A percentile compares a stretch with the other conserved stretches of the same genome.
Conservation (phyloP, 1,140 invertebrate species). For the Branchinecta lynchi region DNA sequence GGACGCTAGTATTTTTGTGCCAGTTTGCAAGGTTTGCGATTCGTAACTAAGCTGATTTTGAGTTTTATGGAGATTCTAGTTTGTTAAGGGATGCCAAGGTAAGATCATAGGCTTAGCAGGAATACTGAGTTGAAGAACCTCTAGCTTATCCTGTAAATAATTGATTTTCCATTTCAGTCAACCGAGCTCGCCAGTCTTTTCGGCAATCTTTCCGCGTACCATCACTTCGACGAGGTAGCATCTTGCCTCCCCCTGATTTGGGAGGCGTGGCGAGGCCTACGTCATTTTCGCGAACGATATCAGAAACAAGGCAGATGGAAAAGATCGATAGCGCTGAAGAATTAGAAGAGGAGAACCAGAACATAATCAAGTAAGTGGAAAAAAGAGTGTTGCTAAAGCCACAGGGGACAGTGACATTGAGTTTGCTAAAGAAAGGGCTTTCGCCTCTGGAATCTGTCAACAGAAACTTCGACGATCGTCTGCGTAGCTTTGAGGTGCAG, state of each 20-base stretch:
- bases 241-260: constrained; percentile 29
- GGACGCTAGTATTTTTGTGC: too few relatives aligned
- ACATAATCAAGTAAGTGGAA: constrained; percentile 1
- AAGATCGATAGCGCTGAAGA: constrained; percentile 15
- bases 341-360: background rate
- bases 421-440: too few relatives aligned
- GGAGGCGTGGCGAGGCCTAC: constrained; percentile 29
- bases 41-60: too few relatives aligned
- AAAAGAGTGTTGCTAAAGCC: background rate
- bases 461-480: too few relatives aligned
- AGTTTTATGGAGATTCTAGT: too few relatives aligned
- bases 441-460: too few relatives aligned
- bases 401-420: background rate
- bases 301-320: constrained; percentile 33
- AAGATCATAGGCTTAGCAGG: too few relatives aligned
- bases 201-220: constrained; percentile 32
- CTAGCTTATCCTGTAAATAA: too few relatives aligned
- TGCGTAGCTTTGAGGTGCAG: too few relatives aligned
- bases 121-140: too few relatives aligned
- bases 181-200: constrained; percentile 48
- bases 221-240: constrained; percentile 31
- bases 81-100: too few relatives aligned
- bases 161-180: constrained; percentile 36
- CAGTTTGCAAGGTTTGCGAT: too few relatives aligned
- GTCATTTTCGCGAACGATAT: constrained; percentile 26